These are phyloP conservation scores for Chelonus insularis DNA, from an alignment of 1,140 invertebrate species.

Conservation along the genomic window DNA sequence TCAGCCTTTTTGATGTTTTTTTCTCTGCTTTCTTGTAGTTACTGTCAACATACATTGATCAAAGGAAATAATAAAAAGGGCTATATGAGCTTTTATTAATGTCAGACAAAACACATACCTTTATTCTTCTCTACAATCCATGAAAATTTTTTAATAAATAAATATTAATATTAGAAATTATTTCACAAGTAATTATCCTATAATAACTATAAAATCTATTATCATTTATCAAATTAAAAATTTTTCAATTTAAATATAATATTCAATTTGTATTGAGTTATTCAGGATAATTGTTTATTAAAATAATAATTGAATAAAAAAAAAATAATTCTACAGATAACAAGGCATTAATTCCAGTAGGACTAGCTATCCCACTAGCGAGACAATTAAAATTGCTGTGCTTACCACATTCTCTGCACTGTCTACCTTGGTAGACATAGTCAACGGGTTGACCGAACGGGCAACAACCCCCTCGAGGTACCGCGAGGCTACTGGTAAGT, in stretches of 20 bases:
- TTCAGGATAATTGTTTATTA: too few species aligned
- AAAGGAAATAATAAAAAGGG: slow-evolving; percentile 1
- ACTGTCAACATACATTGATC: background rate
- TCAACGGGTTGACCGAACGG: background rate
- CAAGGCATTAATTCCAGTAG: slow-evolving; percentile 21
- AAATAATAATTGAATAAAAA: background rate
- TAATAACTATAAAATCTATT: too few species aligned
- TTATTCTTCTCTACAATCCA: too few species aligned
- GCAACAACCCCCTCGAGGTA: slow-evolving; percentile 6
- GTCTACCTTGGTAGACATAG: background rate
- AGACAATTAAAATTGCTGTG: slow-evolving; percentile 58
- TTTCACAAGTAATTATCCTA: too few species aligned
- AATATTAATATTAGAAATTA: too few species aligned
- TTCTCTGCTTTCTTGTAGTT: too few species aligned
- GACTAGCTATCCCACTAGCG: slow-evolving; percentile 32
- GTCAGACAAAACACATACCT: too few species aligned
- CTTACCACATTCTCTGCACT: slow-evolving; percentile 36
- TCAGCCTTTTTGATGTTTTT: too few species aligned
- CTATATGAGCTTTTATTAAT: background rate
- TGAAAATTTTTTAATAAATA: too few species aligned
- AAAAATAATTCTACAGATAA: slow-evolving; percentile 5
- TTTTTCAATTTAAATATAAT: too few species aligned
- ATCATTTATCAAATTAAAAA: too few species aligned
- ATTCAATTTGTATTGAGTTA: too few species aligned
- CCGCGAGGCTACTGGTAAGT: slow-evolving; percentile 48